Conservation (phyloP, 2,797 vertebrate genomes). For the Atherinosoma microstoma region DNA sequence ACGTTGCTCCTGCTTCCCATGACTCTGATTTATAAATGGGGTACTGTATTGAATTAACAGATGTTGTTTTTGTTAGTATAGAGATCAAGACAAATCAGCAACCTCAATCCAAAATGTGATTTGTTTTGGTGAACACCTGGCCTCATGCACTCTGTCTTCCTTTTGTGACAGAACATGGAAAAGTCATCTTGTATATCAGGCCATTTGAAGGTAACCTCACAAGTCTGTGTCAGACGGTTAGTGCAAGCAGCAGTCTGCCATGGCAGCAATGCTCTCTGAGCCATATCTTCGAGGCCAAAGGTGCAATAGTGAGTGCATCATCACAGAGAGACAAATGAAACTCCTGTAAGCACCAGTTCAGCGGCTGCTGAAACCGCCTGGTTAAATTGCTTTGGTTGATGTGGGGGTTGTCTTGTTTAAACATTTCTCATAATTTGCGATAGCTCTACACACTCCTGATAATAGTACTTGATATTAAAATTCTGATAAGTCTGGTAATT, state of each 20-base stretch:
- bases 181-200: slow-evolving; percentile 71
- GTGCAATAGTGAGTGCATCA: slow-evolving; percentile 60
- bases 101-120: slow-evolving; percentile 37
- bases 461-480: slow-evolving; percentile 9
- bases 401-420: slow-evolving; percentile 3
- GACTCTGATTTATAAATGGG: slow-evolving; percentile 53
- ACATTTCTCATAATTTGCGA: slow-evolving; percentile 6
- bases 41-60: slow-evolving; percentile 59
- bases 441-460: not conserved
- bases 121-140: slow-evolving; percentile 48
- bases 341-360: slow-evolving; percentile 30
- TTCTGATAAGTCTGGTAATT: slow-evolving; percentile 10
- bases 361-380: slow-evolving; percentile 24
- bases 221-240: slow-evolving; percentile 57
- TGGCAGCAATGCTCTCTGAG: slow-evolving; percentile 55
- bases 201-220: slow-evolving; percentile 73
- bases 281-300: slow-evolving; percentile 65
- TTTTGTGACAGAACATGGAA: slow-evolving; percentile 51
- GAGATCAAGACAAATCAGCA: slow-evolving; percentile 62
- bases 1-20: slow-evolving; percentile 17
- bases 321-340: slow-evolving; percentile 59
- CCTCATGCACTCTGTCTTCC: slow-evolving; percentile 35
- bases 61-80: slow-evolving; percentile 64
- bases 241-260: slow-evolving; percentile 26
- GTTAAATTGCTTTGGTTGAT: slow-evolving; percentile 24